A percentile compares a stretch with the other conserved stretches of the same genome.
These are phyloP conservation scores for Synanthedon andrenaeformis DNA, from an alignment of 2,888 invertebrate genomes.

Conservation along the genomic window DNA sequence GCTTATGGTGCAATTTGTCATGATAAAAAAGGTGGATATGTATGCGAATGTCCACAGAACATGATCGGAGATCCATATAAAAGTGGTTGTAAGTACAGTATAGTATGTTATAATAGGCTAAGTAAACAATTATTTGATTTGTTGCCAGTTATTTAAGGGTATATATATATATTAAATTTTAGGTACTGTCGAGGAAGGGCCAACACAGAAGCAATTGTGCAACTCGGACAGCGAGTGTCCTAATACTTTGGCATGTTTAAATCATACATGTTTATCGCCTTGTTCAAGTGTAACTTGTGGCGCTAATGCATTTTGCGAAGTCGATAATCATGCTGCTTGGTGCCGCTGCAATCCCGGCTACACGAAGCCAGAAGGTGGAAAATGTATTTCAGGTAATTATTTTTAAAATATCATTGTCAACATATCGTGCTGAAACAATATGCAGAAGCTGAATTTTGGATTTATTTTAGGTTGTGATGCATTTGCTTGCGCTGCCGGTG, in stretches of 20 bases:
- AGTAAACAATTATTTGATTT: background rate
- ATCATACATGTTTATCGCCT: conserved; percentile 84
- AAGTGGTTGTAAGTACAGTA: conserved; percentile 75
- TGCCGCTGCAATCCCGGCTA: conserved; percentile 89
- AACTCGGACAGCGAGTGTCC: conserved; percentile 81
- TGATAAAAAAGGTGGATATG: conserved; percentile 86
- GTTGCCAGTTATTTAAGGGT: background rate
- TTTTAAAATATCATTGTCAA: background rate
- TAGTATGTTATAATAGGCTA: conserved; percentile 5
- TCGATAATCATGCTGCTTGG: conserved; percentile 89
- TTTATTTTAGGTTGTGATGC: conserved; percentile 74
- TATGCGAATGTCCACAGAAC: conserved; percentile 86
- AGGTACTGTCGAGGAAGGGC: conserved; percentile 45
- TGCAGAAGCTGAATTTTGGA: too few relatives aligned
- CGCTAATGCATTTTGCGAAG: conserved; percentile 86
- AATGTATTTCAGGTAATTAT: conserved; percentile 83
- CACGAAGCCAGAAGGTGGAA: conserved; percentile 81
- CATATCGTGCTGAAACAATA: too few relatives aligned
- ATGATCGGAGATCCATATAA: conserved; percentile 89
- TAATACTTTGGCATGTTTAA: conserved; percentile 81
- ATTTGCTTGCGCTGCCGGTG: conserved; percentile 83
- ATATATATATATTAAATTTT: conserved; percentile 6
- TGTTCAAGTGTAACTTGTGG: conserved; percentile 84
- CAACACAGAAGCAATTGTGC: conserved; percentile 76
- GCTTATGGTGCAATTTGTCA: conserved; percentile 90